Evolutionary conservation across 92 coral and sea anemone genomes (phyloP).

Genomic region (Pocillopora meandrina): DNA sequence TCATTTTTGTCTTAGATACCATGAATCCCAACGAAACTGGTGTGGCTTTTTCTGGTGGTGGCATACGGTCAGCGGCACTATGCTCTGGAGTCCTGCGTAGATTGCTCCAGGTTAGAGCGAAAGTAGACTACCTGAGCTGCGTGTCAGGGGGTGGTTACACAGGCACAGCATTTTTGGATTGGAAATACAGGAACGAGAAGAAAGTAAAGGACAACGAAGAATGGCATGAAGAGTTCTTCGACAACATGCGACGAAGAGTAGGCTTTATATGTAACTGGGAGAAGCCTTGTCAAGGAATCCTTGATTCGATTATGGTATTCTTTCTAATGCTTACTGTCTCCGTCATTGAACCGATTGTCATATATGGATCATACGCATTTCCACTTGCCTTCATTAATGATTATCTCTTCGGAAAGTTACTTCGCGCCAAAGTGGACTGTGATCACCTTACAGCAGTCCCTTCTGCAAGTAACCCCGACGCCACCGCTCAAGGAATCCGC

Average conservation of each 20-base stretch:
- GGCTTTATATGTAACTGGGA: constrained; percentile 52
- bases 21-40: constrained; percentile 18
- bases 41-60: constrained; percentile 60
- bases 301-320: constrained; percentile 26
- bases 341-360: constrained; percentile 33
- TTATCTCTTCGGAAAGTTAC: constrained; percentile 35
- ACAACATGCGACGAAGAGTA: constrained; percentile 21
- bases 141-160: constrained; percentile 61
- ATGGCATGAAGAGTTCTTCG: constrained; percentile 42
- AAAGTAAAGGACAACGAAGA: neutral
- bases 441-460: constrained; percentile 1
- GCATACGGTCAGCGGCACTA: constrained; percentile 52
- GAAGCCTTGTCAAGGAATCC: constrained; percentile 40
- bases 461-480: neutral
- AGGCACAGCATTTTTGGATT: constrained; percentile 49
- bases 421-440: constrained; percentile 33
- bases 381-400: constrained; percentile 50
- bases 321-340: constrained; percentile 12
- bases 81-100: constrained; percentile 57
- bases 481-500: neutral
- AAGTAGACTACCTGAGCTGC: constrained; percentile 51
- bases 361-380: constrained; percentile 38
- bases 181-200: constrained; percentile 47
- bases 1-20: neutral
- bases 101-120: constrained; percentile 24